phyloP scores from a whole-genome alignment of 2,113 vertebrate species.

The Podilymbus podiceps region DNA sequence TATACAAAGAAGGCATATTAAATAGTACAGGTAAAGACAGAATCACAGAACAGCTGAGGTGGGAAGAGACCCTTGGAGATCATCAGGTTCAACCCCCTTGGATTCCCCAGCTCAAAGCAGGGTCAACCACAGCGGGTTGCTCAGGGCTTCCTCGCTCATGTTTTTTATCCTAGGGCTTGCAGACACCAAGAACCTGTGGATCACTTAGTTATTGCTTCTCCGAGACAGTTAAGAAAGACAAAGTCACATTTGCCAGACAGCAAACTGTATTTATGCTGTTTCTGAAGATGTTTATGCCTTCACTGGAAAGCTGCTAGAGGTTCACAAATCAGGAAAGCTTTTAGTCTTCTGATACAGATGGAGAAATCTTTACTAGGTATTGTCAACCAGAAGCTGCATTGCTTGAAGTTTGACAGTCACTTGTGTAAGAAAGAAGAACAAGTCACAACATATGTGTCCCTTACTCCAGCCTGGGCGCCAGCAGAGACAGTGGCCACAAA shows the following conservation, averaged over 20 bases:
- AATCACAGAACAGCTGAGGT: too few relatives aligned
- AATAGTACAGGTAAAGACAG: neutral
- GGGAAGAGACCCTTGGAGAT: neutral
- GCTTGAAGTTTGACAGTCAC: too few relatives aligned
- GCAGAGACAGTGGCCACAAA: neutral
- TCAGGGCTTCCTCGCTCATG: neutral
- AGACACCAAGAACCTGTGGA: neutral
- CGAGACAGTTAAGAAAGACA: too few relatives aligned
- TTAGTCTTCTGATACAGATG: neutral
- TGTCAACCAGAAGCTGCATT: neutral
- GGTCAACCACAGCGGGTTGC: neutral
- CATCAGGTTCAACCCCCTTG: too few relatives aligned
- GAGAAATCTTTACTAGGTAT: neutral
- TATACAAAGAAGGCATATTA: neutral
- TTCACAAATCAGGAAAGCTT: neutral
- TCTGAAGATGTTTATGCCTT: neutral
- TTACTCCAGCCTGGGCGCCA: neutral
- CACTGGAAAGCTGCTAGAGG: neutral
- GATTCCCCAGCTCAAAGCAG: neutral
- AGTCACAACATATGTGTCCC: rapidly evolving
- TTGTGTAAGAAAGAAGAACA: neutral
- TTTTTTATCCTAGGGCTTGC: neutral
- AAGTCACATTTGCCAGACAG: neutral
- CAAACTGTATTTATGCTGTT: rapidly evolving
- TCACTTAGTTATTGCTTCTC: neutral